These are phyloP conservation scores for Larimichthys polyactis DNA, from an alignment of 2,113 vertebrate genomes.

Conservation along the genomic window DNA sequence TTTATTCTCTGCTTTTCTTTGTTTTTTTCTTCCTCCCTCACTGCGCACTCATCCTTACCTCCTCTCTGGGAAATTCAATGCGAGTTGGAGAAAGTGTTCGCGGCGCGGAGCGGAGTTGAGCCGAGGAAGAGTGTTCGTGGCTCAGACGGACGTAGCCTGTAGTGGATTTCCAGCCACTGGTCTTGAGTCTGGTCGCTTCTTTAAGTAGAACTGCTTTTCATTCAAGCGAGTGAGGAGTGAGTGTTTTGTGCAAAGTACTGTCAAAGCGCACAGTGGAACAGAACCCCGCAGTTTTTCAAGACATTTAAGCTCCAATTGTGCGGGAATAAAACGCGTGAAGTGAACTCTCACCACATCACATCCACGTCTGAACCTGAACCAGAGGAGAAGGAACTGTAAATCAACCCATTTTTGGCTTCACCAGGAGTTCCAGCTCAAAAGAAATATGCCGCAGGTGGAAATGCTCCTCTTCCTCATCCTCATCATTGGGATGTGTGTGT, in stretches of 20 bases:
- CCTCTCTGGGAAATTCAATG: slow-evolving; percentile 16
- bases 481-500: slow-evolving; percentile 90
- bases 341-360: slow-evolving; percentile 23
- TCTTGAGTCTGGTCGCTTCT: background rate
- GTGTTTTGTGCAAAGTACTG: background rate
- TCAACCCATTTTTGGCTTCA: slow-evolving; percentile 8
- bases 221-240: background rate
- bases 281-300: background rate
- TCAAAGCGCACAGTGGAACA: background rate
- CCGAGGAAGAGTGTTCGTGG: background rate
- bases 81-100: slow-evolving; percentile 55
- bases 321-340: slow-evolving; percentile 9
- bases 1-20: background rate
- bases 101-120: slow-evolving; percentile 40
- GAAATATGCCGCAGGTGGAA: slow-evolving; percentile 93
- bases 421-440: slow-evolving; percentile 69
- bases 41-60: background rate
- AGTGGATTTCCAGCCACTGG: background rate
- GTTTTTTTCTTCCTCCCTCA: background rate
- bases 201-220: background rate
- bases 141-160: background rate
- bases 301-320: background rate
- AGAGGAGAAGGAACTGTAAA: slow-evolving; percentile 24
- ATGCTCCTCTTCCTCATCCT: slow-evolving; percentile 89
- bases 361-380: slow-evolving; percentile 14